A percentile compares a stretch with the other conserved stretches of the same genome.
phyloP scores from a whole-genome alignment of 2,113 vertebrate genomes.

The Corythoichthys haematopterus region DNA sequence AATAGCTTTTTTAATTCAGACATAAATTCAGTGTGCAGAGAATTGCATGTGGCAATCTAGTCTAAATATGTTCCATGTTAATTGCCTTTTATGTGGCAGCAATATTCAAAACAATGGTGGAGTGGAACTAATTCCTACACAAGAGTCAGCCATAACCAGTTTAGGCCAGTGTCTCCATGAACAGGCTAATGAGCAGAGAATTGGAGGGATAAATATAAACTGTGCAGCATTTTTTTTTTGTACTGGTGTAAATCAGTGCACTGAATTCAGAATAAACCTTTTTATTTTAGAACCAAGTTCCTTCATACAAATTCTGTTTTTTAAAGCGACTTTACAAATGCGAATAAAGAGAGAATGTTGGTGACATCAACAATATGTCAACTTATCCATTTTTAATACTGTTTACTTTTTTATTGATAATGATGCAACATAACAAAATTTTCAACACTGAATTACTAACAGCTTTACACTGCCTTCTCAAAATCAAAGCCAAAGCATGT shows the following conservation, averaged over 20 bases:
- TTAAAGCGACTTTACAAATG: neutral
- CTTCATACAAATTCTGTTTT: neutral
- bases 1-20: neutral
- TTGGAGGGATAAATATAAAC: neutral
- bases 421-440: neutral
- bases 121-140: neutral
- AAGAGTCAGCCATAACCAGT: neutral
- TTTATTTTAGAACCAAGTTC: neutral
- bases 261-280: neutral
- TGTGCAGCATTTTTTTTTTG: neutral
- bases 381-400: neutral
- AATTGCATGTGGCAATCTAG: neutral
- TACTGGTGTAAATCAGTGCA: neutral
- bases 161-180: neutral
- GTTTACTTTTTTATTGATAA: neutral
- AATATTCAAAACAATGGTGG: neutral
- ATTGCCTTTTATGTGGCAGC: neutral
- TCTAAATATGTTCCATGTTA: neutral
- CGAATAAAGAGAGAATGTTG: neutral
- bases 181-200: conserved; percentile 1
- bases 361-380: neutral
- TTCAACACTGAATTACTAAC: neutral
- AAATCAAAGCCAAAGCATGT: conserved; percentile 1
- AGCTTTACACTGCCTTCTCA: neutral
- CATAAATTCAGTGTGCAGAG: neutral